These are phyloP conservation scores for Elegia similella DNA, from an alignment of 2,888 invertebrate species.

Conservation along the genomic window DNA sequence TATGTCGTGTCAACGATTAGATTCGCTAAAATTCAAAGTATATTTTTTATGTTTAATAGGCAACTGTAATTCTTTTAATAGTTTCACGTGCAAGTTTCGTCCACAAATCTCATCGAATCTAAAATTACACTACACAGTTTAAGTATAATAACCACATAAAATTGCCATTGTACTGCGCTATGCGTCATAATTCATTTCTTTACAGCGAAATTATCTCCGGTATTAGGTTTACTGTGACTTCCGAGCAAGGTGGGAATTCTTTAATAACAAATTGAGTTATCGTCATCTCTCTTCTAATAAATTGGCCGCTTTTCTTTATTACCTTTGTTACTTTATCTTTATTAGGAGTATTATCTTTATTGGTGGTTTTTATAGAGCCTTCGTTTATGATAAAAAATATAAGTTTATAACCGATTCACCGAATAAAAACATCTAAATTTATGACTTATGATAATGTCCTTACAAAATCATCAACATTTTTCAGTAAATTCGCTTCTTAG, in stretches of 20 bases:
- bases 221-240: neutral
- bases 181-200: slow-evolving; percentile 23
- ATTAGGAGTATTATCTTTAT: neutral
- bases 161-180: neutral
- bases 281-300: neutral
- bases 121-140: neutral
- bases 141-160: neutral
- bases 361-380: neutral
- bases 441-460: no score
- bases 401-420: neutral
- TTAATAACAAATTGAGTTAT: neutral
- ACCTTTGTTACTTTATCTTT: neutral
- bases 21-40: no score
- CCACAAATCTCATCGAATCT: neutral
- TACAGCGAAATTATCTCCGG: slow-evolving; percentile 2
- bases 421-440: neutral
- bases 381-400: neutral
- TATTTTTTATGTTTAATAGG: no score
- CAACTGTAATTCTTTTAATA: no score
- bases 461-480: no score
- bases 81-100: neutral
- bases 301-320: neutral
- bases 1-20: no score
- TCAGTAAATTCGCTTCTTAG: no score
- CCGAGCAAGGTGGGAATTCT: neutral